Base-by-base conservation (phyloP, 2,113 vertebrate genomes). In the Hiodon alosoides region DNA sequence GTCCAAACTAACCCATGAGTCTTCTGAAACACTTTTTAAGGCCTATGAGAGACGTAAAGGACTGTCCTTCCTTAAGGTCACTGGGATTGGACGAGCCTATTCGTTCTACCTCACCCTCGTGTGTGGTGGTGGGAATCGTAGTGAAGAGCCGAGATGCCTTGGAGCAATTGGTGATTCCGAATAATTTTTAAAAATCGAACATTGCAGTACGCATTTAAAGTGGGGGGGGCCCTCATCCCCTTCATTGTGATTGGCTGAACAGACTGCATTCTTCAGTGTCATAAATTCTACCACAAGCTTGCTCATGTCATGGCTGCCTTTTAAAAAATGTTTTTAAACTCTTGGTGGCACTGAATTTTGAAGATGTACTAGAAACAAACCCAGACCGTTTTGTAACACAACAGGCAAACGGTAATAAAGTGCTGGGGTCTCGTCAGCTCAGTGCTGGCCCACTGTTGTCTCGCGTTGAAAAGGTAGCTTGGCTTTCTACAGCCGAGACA, bases 321-420 rank as follows among this genome's bases (percentile, higher is more conserved):
- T 65, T 4, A 60, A 61, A 47, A 57, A 59, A 2, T 31, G 2
- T 52, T 70, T 72, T 64, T 68, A 53, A 70, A 66, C n/a, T 17
- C 52, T 54, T 55, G 31, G 31, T 74, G 59, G 67, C 71, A 62
- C 16, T 69, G 4, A 52, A 66, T 11, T n/a, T 59, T 5, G 48
- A 46, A 54, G 3, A 0, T n/a, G 9, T 14, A n/a, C 14, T 9
- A 53, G 50, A 69, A 54, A 66, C 55, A 70, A 52, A 16, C 54
- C 13, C 54, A 47, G 4, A 58, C 50, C 52, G 60, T 90, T 86
- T 89, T 90, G 85, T 91, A 85, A 86, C 83, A 75, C 87, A 83
- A 82, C 89, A 91, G 90, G 87, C 87, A 86, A 86, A 82, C 85
- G 83, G 71, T 89, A 90, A 82, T 86, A 85, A 86, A 88, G 85